Evolutionary conservation across 2,888 invertebrate species (phyloP), one percentile per base, ranked within the genome.

Genomic region (Patella caerulea): DNA sequence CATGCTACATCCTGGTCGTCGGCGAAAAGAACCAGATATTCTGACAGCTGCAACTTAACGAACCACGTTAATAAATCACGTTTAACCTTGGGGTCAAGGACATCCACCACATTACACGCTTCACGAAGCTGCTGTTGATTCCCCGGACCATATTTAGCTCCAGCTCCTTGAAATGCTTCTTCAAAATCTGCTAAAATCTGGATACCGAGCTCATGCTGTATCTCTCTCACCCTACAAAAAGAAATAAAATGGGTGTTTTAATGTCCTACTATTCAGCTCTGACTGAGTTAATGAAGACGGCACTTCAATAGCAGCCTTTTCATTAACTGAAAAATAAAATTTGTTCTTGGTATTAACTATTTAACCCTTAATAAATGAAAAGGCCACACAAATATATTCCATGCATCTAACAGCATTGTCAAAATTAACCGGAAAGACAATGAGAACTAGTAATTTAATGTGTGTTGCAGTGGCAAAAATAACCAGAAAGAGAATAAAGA

Each of bases 141-240:
- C n/a, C 89, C 85, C 55, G 90, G 90, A 1, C 91, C 91, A 86
- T 91, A 90, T 90, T 92, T 92, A 9, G 92, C 90, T 29, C 89
- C 89, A 45, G 92, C 89, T 70, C 95, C 95, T 24, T 96, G 95
- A 80, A 92, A 92, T 34, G 91, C 89, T 85, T 96, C 95, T 85
- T 96, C 96, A 91, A 98, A 98, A 92, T 99, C 98, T 4, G 95
- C 94, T 1, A 95, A 95, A 79, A 99, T 98, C 93, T 98, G 98
- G 76, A 94, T 93, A 0, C 96, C 96, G 56, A 99, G 93, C 78
- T 96, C 95, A 54, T 86, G 92, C 80, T 96, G 95, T 74, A 96
- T 95, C 85, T 94, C 93, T 81, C 94, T 93, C 9, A 97, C 97
- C 92, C 94, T 90, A 77, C 45, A 82, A 78, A 74, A 69, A 59